These are phyloP conservation scores for Amphilophus citrinellus DNA, from an alignment of 2,113 vertebrate species.

Conservation along the genomic window DNA sequence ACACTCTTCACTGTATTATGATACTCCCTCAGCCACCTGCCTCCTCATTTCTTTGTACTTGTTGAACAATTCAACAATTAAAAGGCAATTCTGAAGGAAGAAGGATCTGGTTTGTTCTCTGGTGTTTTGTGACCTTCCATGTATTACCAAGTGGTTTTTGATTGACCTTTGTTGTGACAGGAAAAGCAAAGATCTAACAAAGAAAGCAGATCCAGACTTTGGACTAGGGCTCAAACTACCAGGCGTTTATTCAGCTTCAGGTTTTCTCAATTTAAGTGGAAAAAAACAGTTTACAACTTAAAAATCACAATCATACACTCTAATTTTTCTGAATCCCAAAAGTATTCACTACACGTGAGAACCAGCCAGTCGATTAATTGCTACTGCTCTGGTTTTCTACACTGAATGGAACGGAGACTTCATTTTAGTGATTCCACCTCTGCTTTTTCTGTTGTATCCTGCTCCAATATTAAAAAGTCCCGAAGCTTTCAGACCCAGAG, in stretches of 20 bases:
- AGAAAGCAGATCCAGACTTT: not conserved
- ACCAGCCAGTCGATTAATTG: not conserved
- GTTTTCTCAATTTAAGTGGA: not conserved
- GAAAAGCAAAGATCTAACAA: not conserved
- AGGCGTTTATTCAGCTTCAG: not conserved
- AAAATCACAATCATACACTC: not conserved
- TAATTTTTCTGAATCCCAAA: not conserved
- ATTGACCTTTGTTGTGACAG: not conserved
- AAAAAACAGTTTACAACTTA: no score
- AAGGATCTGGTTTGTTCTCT: not conserved
- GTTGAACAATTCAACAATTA: not conserved
- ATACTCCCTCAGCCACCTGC: not conserved
- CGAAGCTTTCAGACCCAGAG: not conserved
- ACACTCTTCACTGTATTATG: not conserved
- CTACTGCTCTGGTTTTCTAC: not conserved
- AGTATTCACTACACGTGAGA: not conserved
- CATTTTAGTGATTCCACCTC: not conserved
- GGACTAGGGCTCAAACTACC: not conserved
- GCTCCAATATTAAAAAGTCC: not conserved
- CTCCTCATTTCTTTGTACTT: not conserved
- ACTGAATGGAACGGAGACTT: not conserved
- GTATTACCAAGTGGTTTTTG: not conserved
- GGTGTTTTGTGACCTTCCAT: not conserved
- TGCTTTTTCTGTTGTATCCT: not conserved
- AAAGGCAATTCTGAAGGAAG: not conserved